Base-by-base conservation (phyloP, 2,113 vertebrate genomes). In the Strix uralensis region DNA sequence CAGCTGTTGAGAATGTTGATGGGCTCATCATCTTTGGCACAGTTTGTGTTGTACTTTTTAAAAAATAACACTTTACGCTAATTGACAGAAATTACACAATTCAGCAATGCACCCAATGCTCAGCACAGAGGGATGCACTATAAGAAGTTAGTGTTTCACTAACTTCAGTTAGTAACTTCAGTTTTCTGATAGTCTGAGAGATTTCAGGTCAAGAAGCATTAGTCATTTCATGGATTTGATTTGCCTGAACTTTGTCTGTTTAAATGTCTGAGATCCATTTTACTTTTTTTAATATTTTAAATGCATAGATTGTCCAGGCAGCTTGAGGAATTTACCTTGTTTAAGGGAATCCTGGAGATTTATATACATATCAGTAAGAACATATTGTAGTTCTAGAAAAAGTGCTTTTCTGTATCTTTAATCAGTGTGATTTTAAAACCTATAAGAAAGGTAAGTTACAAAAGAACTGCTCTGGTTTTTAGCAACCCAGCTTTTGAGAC, bases 41-140 rank as follows among this genome's bases (percentile, higher is more conserved):
- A 55, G 32, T 81, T 83, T 58, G 25, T 81, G n/a, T 73, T 62
- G 27, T 72, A 63, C 34, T 93, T 96, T 95, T 87, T 10, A 87
- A 93, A 95, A 72, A 88, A 67, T 70, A 92, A 78, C 67, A 85
- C 69, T 92, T 96, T 94, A 84, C 29, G 67, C 29, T 89, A 55
- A 58, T 20, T 83, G 81, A 74, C 55, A 96, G 71, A 73, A 94
- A 92, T 67, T 72, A 38, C 69, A 42, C 17, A n/a, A 10, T 61
- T 70, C 32, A 69, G 1, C 13, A 55, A 26, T 4, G 3, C 14
- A 89, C 25, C 22, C 17, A 90, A 7, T 63, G 32, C 15, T 87
- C 27, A 54, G 9, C 13, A 18, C 13, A 27, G 32, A 57, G 5
- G 4, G 2, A 46, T 67, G 25, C 4, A 29, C 65, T 75, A 29